Evolutionary conservation across 2,113 vertebrate genomes (phyloP).

Genomic region (Toxotes chatareus): DNA sequence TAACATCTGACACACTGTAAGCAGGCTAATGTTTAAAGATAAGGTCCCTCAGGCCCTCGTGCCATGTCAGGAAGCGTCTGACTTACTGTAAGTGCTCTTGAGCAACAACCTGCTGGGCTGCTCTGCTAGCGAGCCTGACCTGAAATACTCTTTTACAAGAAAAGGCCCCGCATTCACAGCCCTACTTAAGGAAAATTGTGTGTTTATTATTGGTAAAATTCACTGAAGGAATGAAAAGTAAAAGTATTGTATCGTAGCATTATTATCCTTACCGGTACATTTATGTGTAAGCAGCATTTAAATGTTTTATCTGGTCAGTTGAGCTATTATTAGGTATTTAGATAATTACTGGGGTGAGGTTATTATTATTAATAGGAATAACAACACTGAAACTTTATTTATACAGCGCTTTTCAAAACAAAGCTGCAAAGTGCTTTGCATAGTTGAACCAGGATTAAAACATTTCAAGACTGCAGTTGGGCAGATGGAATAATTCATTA

Average conservation of each 20-base stretch:
- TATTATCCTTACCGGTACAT: background rate
- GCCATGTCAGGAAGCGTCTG: conserved; percentile 48
- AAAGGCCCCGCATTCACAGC: background rate
- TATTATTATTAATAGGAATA: background rate
- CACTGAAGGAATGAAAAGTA: background rate
- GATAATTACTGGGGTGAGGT: background rate
- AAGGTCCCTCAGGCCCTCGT: conserved; percentile 9
- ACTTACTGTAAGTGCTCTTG: conserved; percentile 68
- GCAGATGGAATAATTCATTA: background rate
- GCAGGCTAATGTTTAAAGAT: conserved; percentile 36
- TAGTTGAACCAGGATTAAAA: background rate
- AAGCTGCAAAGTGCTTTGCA: conserved; percentile 1
- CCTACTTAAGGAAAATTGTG: background rate
- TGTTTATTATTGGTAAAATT: background rate
- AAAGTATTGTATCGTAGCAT: background rate
- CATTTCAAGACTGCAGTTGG: background rate
- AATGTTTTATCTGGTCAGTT: background rate
- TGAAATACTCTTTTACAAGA: background rate
- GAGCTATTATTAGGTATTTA: background rate
- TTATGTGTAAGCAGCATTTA: background rate
- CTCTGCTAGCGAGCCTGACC: background rate
- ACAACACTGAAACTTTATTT: background rate
- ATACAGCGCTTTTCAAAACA: background rate
- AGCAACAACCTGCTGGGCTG: conserved; percentile 49
- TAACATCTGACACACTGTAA: background rate